Conservation (phyloP, 2,113 vertebrate species). For the Ptilonorhynchus violaceus region DNA sequence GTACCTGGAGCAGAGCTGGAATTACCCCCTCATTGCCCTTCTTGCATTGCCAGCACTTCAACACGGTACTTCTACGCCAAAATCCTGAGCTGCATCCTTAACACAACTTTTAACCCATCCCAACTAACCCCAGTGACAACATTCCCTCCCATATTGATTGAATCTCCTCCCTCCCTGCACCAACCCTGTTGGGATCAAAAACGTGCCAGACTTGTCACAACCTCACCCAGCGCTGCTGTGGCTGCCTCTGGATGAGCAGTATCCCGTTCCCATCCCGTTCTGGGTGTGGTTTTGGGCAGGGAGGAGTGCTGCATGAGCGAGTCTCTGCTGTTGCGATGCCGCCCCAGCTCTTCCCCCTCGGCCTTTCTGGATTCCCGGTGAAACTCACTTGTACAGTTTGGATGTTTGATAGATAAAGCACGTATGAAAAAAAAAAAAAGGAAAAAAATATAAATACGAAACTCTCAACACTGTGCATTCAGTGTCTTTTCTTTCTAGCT, state of each 20-base stretch:
- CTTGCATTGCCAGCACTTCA: neutral
- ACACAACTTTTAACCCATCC: neutral
- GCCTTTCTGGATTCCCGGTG: slow-evolving; percentile 52
- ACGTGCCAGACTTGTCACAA: neutral
- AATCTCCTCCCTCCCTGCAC: neutral
- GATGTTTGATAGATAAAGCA: slow-evolving; percentile 81
- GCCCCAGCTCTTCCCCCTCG: neutral
- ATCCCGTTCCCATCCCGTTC: neutral
- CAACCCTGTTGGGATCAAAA: neutral
- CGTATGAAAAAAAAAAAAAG: slow-evolving; percentile 62
- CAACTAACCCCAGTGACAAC: neutral
- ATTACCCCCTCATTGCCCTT: neutral
- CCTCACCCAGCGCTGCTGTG: neutral
- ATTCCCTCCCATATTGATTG: neutral
- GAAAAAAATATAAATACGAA: slow-evolving; percentile 66
- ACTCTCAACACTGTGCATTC: slow-evolving; percentile 79
- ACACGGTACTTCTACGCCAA: neutral
- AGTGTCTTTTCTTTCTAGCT: slow-evolving; percentile 76
- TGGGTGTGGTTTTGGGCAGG: neutral
- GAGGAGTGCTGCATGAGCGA: slow-evolving; percentile 58
- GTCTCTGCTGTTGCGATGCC: slow-evolving; percentile 29
- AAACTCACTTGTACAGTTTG: slow-evolving; percentile 77
- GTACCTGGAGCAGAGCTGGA: neutral
- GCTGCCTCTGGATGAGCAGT: neutral
- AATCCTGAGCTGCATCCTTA: neutral